These are phyloP conservation scores for Entomobrya proxima DNA, from an alignment of 2,888 invertebrate species.

Conservation along the genomic window DNA sequence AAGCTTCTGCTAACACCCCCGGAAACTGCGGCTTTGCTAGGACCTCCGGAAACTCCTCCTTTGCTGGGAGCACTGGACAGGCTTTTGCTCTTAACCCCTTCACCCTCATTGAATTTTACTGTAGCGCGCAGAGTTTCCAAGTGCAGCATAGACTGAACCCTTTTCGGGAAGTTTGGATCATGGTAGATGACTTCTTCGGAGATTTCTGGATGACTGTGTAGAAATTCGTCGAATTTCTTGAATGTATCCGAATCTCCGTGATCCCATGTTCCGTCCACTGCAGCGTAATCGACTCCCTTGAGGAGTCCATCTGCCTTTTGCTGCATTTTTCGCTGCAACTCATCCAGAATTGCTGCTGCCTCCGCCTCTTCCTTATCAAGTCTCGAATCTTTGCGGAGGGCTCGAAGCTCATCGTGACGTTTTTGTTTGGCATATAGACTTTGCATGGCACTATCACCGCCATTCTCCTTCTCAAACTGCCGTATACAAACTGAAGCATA, in stretches of 20 bases:
- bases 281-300: conserved; percentile 5
- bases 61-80: no score
- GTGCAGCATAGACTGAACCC: conserved; percentile 48
- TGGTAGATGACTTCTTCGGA: background rate
- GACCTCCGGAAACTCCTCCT: no score
- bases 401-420: conserved; percentile 44
- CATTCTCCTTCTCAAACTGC: conserved; percentile 38
- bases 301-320: conserved; percentile 5
- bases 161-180: background rate
- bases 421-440: conserved; percentile 49
- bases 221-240: conserved; percentile 45
- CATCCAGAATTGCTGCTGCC: conserved; percentile 4
- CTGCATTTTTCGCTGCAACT: background rate
- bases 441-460: conserved; percentile 2
- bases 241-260: background rate
- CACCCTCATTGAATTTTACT: no score
- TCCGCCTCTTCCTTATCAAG: conserved; percentile 39
- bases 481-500: conserved; percentile 55
- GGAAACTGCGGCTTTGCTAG: no score
- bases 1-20: no score
- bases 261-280: conserved; percentile 7
- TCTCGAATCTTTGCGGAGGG: conserved; percentile 4
- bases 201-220: conserved; percentile 54
- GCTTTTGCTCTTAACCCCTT: no score
- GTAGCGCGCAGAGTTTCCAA: background rate